These are phyloP conservation scores for Sebastes diaconus DNA, from an alignment of 2,797 vertebrate genomes.

Conservation along the genomic window DNA sequence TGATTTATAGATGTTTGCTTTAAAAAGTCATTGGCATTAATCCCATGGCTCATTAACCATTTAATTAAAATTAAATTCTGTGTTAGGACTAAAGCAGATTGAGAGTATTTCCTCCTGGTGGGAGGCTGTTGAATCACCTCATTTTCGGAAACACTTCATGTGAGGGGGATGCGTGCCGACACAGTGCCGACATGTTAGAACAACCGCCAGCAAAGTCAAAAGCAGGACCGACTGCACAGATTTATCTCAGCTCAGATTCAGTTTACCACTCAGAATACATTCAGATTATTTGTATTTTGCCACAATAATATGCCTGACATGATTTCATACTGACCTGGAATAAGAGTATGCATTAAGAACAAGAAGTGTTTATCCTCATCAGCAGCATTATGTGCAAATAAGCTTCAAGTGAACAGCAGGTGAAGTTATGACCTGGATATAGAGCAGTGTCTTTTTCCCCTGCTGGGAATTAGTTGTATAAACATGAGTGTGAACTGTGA, in stretches of 20 bases:
- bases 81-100: constrained; percentile 86
- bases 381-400: constrained; percentile 31
- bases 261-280: not conserved
- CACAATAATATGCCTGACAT: not conserved
- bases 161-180: constrained; percentile 64
- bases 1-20: constrained; percentile 91
- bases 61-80: constrained; percentile 90
- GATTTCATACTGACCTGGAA: constrained; percentile 3
- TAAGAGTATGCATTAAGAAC: not conserved
- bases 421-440: constrained; percentile 48
- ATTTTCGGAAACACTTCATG: constrained; percentile 78
- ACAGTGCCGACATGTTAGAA: constrained; percentile 58
- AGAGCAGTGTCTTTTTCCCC: constrained; percentile 16
- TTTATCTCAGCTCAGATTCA: constrained; percentile 12
- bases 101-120: constrained; percentile 82
- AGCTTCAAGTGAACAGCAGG: constrained; percentile 40
- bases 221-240: not conserved
- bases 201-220: constrained; percentile 30
- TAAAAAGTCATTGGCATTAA: constrained; percentile 90
- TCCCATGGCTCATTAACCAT: constrained; percentile 89
- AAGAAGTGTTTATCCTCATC: constrained; percentile 38
- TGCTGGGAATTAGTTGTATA: constrained; percentile 46
- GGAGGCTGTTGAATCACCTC: constrained; percentile 80
- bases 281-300: not conserved
- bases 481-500: constrained; percentile 48